Conservation (phyloP, 1,140 invertebrate species). For the Sogatella furcifera region DNA sequence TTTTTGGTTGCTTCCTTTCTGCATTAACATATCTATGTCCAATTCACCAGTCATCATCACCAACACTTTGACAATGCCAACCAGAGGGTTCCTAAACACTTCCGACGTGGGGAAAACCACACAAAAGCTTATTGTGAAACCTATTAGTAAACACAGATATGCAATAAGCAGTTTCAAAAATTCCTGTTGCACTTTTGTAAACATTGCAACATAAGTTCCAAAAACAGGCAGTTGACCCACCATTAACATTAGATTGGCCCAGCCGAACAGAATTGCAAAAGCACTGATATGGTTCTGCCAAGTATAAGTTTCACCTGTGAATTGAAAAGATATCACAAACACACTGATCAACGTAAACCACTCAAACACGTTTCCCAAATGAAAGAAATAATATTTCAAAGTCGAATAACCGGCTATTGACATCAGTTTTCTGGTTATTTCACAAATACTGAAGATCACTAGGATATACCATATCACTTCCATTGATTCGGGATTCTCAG, state of each 20-base stretch:
- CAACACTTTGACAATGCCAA: slow-evolving; percentile 67
- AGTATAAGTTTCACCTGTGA: slow-evolving; percentile 58
- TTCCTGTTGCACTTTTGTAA: slow-evolving; percentile 71
- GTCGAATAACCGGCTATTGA: slow-evolving; percentile 64
- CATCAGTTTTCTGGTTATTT: slow-evolving; percentile 63
- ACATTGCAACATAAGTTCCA: slow-evolving; percentile 80
- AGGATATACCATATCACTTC: slow-evolving; percentile 69
- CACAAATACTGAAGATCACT: slow-evolving; percentile 57
- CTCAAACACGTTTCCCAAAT: slow-evolving; percentile 73
- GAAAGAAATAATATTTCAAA: slow-evolving; percentile 63
- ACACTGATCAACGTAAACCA: slow-evolving; percentile 75
- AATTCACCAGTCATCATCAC: slow-evolving; percentile 87
- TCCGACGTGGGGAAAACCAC: slow-evolving; percentile 71
- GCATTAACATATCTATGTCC: slow-evolving; percentile 54
- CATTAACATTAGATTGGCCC: slow-evolving; percentile 81
- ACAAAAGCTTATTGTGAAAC: slow-evolving; percentile 77
- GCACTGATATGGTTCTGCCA: slow-evolving; percentile 76
- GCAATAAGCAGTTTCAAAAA: slow-evolving; percentile 72
- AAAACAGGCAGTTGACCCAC: slow-evolving; percentile 74
- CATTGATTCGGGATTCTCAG: slow-evolving; percentile 57
- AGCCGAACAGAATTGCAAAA: slow-evolving; percentile 69
- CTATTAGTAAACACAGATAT: slow-evolving; percentile 71
- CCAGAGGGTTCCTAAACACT: slow-evolving; percentile 65
- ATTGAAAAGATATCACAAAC: slow-evolving; percentile 67
- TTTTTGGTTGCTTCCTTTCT: slow-evolving; percentile 34